Conservation (phyloP, 2,888 invertebrate genomes). For the Latrodectus hesperus region DNA sequence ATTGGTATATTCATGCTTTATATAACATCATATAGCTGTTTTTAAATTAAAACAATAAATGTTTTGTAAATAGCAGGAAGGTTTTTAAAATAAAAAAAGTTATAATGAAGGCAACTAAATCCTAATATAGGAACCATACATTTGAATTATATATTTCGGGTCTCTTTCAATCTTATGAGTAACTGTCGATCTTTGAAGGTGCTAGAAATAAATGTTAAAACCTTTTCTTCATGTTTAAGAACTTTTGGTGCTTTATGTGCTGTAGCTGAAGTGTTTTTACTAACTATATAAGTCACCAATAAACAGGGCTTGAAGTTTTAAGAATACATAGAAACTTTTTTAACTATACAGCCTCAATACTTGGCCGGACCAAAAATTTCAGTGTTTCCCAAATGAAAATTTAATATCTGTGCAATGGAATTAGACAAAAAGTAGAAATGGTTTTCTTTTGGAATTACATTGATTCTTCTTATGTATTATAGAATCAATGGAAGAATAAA, state of each 20-base stretch:
- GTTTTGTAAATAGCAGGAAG: too few species aligned
- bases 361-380: background rate
- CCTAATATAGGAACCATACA: background rate
- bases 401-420: too few species aligned
- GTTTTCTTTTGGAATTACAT: too few species aligned
- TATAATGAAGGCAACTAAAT: background rate
- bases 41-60: background rate
- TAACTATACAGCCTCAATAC: too few species aligned
- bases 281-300: background rate
- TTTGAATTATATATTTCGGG: background rate
- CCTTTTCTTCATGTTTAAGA: conserved; percentile 9
- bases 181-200: conserved; percentile 34
- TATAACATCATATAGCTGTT: background rate
- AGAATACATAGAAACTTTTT: background rate
- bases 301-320: conserved; percentile 34
- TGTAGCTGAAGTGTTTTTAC: conserved; percentile 46
- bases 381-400: conserved; percentile 17
- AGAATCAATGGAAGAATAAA: too few species aligned
- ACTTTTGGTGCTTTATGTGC: conserved; percentile 60
- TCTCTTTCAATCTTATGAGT: conserved; percentile 14
- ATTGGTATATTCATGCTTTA: too few species aligned
- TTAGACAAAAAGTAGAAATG: too few species aligned
- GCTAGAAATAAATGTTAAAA: conserved; percentile 57
- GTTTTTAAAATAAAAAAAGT: too few species aligned
- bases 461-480: too few species aligned